These are phyloP conservation scores for Gopherus flavomarginatus DNA, from an alignment of 2,113 vertebrate genomes.

Conservation along the genomic window DNA sequence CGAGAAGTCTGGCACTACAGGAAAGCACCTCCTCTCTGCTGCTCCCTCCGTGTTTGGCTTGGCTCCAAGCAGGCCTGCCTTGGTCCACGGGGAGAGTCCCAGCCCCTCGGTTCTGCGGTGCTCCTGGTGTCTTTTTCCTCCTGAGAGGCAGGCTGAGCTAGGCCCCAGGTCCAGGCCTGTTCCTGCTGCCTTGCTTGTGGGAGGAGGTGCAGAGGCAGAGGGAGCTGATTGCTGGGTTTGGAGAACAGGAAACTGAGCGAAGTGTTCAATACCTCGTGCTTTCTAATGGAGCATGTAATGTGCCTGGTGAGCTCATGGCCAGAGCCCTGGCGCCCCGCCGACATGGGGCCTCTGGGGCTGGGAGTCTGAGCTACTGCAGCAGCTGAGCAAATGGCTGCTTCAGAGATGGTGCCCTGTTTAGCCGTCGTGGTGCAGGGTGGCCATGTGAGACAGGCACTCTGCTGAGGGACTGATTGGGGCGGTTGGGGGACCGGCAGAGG, in stretches of 20 bases:
- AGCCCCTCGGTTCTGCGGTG: too few relatives aligned
- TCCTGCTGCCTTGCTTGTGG: rapidly evolving
- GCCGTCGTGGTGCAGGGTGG: too few relatives aligned
- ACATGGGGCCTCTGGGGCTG: too few relatives aligned
- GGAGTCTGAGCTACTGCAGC: not conserved
- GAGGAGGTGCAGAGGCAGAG: not conserved
- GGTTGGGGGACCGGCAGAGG: too few relatives aligned
- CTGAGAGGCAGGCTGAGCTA: not conserved
- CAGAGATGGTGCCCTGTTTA: not conserved
- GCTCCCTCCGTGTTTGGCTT: not conserved
- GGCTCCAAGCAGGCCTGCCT: too few relatives aligned
- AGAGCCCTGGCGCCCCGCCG: not conserved
- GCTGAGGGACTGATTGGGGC: too few relatives aligned
- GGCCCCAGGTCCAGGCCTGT: not conserved
- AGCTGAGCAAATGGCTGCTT: not conserved
- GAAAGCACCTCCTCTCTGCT: rapidly evolving
- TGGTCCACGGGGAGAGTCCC: not conserved
- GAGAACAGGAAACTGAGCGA: not conserved
- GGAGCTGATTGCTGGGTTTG: not conserved
- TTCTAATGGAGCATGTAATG: not conserved
- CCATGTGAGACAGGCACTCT: too few relatives aligned
- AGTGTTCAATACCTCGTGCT: not conserved
- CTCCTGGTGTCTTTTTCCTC: not conserved
- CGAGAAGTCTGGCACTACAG: too few relatives aligned
- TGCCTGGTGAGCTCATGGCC: not conserved